Evolutionary conservation across 2,888 invertebrate species (phyloP).

Genomic region (Hemicrepidius hirtus): DNA sequence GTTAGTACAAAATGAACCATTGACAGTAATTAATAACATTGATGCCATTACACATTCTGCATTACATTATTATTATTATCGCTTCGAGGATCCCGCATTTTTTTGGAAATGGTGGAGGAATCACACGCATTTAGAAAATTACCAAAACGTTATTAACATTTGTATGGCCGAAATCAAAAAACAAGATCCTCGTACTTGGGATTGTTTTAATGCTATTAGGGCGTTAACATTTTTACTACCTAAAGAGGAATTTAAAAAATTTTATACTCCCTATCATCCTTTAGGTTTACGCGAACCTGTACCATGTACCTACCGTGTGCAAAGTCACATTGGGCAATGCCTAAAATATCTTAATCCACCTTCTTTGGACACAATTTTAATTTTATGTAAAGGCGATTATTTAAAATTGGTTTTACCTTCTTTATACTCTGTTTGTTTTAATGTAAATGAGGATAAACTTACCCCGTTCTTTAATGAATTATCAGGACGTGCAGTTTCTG

Average conservation of each 20-base stretch:
- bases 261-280: conserved; percentile 7
- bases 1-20: not conserved
- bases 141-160: not conserved
- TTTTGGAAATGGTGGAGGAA: not conserved
- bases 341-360: conserved; percentile 17
- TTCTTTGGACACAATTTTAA: conserved; percentile 29
- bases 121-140: conserved; percentile 7
- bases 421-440: conserved; percentile 32
- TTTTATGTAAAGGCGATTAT: conserved; percentile 42
- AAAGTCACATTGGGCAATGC: not conserved
- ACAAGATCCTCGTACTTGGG: no score
- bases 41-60: not conserved
- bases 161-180: not conserved
- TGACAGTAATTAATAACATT: not conserved
- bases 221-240: conserved; percentile 21
- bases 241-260: not conserved
- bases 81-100: no score
- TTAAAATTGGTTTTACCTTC: conserved; percentile 41
- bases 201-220: not conserved
- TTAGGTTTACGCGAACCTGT: conserved; percentile 6
- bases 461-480: conserved; percentile 32
- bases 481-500: conserved; percentile 32
- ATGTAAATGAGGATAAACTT: conserved; percentile 43
- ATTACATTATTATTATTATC: not conserved
- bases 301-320: not conserved